Evolutionary conservation across 2,797 vertebrate genomes (phyloP), one percentile per base, ranked within the genome.

Genomic region (Mycteria americana): DNA sequence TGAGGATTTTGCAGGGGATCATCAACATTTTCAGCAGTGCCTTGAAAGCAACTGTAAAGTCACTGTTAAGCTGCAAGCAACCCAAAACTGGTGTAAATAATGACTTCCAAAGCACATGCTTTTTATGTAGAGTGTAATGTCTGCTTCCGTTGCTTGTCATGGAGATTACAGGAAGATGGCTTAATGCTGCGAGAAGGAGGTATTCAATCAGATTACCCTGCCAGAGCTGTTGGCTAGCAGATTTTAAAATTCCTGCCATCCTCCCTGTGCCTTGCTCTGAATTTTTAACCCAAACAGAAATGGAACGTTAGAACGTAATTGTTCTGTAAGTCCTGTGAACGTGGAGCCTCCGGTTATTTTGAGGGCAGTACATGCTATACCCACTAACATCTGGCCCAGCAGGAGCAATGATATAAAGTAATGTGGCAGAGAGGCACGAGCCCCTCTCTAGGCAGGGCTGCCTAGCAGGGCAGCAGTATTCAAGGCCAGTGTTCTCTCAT

Each of bases 191-290:
- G 5, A 60, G 81, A 30, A 93, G 62, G 59, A 94, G 80, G 14
- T 45, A 21, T 43, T 75, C 76, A 57, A 0, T 72, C 37, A 70
- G 68, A n/a, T 85, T 59, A 56, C 65, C 50, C 72, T 91, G 39
- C 50, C 73, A 57, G 50, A 88, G 45, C 30, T 84, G n/a, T 28
- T 76, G 41, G 51, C 89, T 78, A 81, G 79, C 53, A 74, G 73
- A 65, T 91, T 89, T 91, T 89, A 81, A 84, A 81, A 92, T 74
- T 88, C 85, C 39, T 91, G 56, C 39, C 59, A 54, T 75, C 73
- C 62, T 88, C 54, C 65, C 46, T 62, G 27, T 72, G 57, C 56
- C 63, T 85, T 46, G 39, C 63, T 86, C 73, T 75, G 72, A 50
- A 62, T 88, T 89, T 81, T 73, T 93, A 81, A 83, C 41, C 69